phyloP scores from a whole-genome alignment of 2,113 vertebrate genomes.

The Phalacrocorax carbo region DNA sequence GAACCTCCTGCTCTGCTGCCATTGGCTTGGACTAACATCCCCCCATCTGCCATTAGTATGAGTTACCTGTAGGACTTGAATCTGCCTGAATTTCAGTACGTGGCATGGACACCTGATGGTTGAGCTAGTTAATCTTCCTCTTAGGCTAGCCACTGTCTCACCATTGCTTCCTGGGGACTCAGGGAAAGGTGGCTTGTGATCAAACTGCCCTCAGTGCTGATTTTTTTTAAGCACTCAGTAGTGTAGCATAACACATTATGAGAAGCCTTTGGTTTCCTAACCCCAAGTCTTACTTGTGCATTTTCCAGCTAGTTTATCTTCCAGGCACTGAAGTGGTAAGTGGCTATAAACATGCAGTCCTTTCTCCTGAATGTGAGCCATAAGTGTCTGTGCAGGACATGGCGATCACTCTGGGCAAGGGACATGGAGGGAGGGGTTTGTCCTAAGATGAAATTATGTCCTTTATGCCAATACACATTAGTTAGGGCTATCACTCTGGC shows the following conservation, averaged over 20 bases:
- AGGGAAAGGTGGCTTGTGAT: background rate
- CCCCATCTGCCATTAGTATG: background rate
- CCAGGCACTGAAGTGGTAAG: background rate
- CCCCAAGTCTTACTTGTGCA: background rate
- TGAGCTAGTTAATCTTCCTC: background rate
- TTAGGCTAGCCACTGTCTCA: background rate
- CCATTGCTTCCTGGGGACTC: background rate
- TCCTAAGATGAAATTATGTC: background rate
- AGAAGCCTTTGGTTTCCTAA: background rate
- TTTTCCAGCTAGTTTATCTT: background rate
- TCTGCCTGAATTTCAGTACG: background rate
- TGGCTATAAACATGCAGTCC: background rate
- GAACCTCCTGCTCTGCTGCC: background rate
- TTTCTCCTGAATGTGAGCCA: background rate
- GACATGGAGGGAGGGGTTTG: background rate
- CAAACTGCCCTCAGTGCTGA: background rate
- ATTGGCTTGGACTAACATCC: background rate
- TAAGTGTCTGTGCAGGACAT: background rate
- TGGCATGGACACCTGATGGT: background rate
- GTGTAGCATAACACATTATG: fast-evolving
- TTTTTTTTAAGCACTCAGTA: background rate
- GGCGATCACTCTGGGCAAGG: fast-evolving
- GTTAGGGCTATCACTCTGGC: background rate
- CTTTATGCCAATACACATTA: background rate
- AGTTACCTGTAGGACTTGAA: background rate